Evolutionary conservation across 2,797 vertebrate genomes (phyloP), one percentile per base, ranked within the genome.

Genomic region (Chelmon rostratus): DNA sequence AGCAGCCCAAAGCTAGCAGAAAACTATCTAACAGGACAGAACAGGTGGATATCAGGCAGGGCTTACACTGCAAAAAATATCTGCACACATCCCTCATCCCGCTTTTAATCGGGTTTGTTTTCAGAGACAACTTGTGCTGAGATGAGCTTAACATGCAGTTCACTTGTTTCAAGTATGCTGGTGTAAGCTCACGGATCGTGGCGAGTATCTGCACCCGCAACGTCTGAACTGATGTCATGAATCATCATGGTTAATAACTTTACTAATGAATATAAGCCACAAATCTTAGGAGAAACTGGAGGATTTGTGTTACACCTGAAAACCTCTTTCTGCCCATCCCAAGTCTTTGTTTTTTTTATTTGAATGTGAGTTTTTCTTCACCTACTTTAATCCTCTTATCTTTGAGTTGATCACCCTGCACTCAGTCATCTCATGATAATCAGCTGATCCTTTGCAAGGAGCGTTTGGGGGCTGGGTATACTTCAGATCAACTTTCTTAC

Each of bases 1-100:
- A 82, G 79, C 73, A 75, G 25, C 52, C 42, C 72, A 68, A 28
- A 42, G 85, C 74, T 73, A 52, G 84, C 68, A 76, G 54, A 56
- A 40, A 53, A 50, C 19, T n/a, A 69, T 33, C 38, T 47, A 35
- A 62, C 69, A 79, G 81, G 58, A 52, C 31, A n/a, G 79, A 74
- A 82, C 77, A 84, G 76, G 73, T 59, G 85, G 67, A 71, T 61
- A 52, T 62, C 75, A 62, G 57, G 50, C 64, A 63, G 28, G 37
- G 59, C 53, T 76, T 64, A 64, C 62, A 61, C 78, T 78, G 71
- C 53, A 72, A 67, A 74, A 73, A 59, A 64, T 23, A 58, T 18
- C 46, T 18, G 2, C 31, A 35, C 40, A 46, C 49, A 62, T 35
- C 42, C 28, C 21, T 19, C 10, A 52, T 44, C 28, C 16, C 25